These are phyloP conservation scores for Bergia sp. DNA, from an alignment of 92 coral and sea anemone genomes.

Conservation along the genomic window DNA sequence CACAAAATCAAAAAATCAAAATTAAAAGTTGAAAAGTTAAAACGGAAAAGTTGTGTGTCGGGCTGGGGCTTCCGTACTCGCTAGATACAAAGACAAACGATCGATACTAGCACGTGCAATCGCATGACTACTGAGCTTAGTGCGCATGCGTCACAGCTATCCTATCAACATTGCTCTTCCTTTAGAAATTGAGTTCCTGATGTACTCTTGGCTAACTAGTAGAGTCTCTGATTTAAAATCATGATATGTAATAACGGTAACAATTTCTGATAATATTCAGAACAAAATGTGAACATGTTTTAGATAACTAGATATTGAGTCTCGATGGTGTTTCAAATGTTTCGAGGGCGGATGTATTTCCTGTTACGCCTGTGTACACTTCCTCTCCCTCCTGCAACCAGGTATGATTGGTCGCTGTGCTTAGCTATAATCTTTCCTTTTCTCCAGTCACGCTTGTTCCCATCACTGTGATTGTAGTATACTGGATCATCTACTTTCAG, in stretches of 20 bases:
- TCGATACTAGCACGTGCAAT: too few species aligned
- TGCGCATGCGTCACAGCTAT: too few species aligned
- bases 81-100: too few species aligned
- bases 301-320: slow-evolving; percentile 7
- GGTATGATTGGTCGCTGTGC: background rate
- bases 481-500: background rate
- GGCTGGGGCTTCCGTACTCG: too few species aligned
- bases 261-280: background rate
- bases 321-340: background rate
- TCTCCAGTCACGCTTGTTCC: slow-evolving; percentile 7
- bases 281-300: background rate
- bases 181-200: background rate
- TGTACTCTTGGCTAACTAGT: background rate
- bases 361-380: background rate
- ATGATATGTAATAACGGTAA: background rate
- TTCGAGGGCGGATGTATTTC: background rate
- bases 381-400: slow-evolving; percentile 2
- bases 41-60: too few species aligned
- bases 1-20: too few species aligned
- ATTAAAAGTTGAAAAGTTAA: too few species aligned
- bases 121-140: too few species aligned
- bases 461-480: slow-evolving; percentile 8
- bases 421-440: background rate
- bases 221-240: slow-evolving; percentile 2
- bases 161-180: background rate